These are phyloP conservation scores for Limnephilus auricula DNA, from an alignment of 2,888 invertebrate genomes.

Conservation along the genomic window DNA sequence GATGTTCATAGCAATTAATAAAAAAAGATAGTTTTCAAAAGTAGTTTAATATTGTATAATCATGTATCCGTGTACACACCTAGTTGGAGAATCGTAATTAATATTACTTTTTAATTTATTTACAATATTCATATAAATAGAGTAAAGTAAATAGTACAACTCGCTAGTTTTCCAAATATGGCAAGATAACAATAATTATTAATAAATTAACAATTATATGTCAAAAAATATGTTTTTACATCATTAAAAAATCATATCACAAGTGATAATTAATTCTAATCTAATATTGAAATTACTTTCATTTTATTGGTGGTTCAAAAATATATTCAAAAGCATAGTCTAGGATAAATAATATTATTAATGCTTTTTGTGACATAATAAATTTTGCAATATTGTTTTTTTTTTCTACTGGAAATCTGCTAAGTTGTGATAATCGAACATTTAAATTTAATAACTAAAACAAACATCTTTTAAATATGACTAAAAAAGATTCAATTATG, in stretches of 20 bases:
- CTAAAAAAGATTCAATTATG: background rate
- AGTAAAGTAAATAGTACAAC: slow-evolving; percentile 17
- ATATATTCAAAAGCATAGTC: background rate
- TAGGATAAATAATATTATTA: background rate
- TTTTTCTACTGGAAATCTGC: background rate
- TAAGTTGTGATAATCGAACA: background rate
- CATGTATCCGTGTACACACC: background rate
- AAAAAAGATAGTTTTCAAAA: background rate
- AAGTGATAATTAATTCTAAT: background rate
- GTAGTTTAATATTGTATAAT: background rate
- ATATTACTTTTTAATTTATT: slow-evolving; percentile 20
- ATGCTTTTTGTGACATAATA: background rate
- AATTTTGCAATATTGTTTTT: background rate
- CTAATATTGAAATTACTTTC: background rate
- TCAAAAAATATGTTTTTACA: background rate
- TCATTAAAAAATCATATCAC: background rate
- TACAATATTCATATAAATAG: slow-evolving; percentile 38
- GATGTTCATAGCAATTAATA: background rate
- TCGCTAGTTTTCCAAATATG: slow-evolving; percentile 23
- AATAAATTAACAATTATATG: background rate
- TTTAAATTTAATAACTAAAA: background rate
- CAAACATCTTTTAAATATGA: slow-evolving; percentile 24
- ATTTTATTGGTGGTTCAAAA: background rate
- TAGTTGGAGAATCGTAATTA: background rate
- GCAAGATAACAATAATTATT: slow-evolving; percentile 23